Percentiles rank a stretch among this genome's conserved stretches.
phyloP scores from a whole-genome alignment of 2,797 vertebrate genomes.

The Bucorvus abyssinicus region DNA sequence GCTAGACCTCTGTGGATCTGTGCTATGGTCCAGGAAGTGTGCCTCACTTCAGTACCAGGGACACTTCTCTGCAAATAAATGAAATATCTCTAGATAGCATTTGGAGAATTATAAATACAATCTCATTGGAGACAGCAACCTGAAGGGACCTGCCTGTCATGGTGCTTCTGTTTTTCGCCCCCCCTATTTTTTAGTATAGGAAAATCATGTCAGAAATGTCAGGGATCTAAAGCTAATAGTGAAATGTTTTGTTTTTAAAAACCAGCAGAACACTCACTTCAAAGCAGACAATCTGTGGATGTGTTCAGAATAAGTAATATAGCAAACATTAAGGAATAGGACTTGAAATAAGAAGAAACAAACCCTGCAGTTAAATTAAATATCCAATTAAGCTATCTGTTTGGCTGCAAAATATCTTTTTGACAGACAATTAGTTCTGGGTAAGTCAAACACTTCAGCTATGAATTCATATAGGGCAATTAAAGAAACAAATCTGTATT shows the following conservation, averaged over 20 bases:
- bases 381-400: constrained; percentile 74
- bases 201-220: background rate
- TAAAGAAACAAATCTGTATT: constrained; percentile 68
- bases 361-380: constrained; percentile 72
- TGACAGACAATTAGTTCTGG: constrained; percentile 75
- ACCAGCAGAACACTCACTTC: background rate
- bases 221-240: background rate
- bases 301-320: constrained; percentile 39
- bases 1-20: background rate
- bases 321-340: constrained; percentile 45
- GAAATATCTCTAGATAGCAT: background rate
- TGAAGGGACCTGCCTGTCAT: background rate
- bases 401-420: constrained; percentile 70
- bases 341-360: constrained; percentile 56
- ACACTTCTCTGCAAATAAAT: background rate
- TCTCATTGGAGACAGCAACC: background rate
- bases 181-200: background rate
- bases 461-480: constrained; percentile 65
- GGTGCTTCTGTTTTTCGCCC: background rate
- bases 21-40: background rate
- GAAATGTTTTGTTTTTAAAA: background rate
- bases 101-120: no score
- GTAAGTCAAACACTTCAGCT: constrained; percentile 68
- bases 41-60: background rate
- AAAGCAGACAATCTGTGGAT: constrained; percentile 28